Evolutionary conservation across 2,797 vertebrate genomes (phyloP).

Genomic region (Tokudaia muenninki): DNA sequence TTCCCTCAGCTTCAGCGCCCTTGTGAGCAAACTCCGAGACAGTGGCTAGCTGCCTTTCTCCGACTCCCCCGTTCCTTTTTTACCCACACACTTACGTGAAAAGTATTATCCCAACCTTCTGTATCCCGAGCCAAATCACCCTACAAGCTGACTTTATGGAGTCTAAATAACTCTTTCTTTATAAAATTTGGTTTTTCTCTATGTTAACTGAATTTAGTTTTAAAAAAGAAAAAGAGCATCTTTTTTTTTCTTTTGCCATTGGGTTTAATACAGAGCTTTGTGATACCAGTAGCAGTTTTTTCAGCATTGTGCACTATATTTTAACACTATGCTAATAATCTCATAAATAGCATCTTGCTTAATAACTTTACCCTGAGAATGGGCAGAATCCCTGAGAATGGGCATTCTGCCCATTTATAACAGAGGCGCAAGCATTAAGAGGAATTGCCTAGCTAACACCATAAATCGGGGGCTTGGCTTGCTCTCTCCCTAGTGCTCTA

Average conservation of each 20-base stretch:
- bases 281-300: background rate
- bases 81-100: background rate
- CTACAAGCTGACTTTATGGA: background rate
- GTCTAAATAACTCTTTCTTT: background rate
- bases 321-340: background rate
- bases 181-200: too few relatives aligned
- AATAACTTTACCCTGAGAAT: background rate
- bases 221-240: background rate
- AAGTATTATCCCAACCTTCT: background rate
- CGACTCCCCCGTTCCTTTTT: background rate
- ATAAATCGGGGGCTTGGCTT: background rate
- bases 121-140: background rate
- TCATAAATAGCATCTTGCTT: background rate
- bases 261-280: background rate
- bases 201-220: background rate
- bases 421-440: background rate
- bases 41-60: background rate
- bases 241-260: background rate
- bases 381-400: background rate
- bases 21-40: background rate
- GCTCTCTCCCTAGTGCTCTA: background rate
- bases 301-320: background rate
- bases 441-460: background rate
- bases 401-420: background rate
- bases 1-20: background rate